A percentile compares a stretch with the other conserved stretches of the same genome.
Conservation (phyloP, 2,113 vertebrate species). For the Dromas ardeola region DNA sequence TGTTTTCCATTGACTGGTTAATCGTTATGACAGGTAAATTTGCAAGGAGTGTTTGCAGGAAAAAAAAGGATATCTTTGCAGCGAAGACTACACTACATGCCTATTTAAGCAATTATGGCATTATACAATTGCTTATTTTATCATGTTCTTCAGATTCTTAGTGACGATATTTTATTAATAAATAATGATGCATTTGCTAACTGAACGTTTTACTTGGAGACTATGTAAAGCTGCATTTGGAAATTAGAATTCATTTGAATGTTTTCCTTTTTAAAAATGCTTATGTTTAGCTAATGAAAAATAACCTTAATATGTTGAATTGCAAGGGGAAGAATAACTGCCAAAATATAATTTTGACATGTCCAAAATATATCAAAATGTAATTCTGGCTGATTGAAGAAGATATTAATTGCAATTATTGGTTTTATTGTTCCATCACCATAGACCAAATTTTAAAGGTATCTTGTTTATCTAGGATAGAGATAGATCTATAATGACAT, state of each 20-base stretch:
- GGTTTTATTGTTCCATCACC: background rate
- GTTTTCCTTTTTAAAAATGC: background rate
- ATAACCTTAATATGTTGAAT: background rate
- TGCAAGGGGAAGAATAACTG: background rate
- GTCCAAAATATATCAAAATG: background rate
- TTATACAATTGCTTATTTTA: background rate
- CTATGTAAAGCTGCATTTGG: background rate
- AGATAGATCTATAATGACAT: background rate
- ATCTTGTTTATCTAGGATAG: background rate
- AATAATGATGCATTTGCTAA: background rate
- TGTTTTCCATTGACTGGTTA: background rate
- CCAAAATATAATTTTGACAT: background rate
- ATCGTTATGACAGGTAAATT: slow-evolving; percentile 3
- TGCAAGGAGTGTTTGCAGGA: background rate
- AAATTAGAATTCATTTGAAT: background rate
- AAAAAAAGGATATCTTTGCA: background rate
- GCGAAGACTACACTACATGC: background rate
- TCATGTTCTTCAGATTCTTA: background rate
- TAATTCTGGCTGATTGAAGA: background rate
- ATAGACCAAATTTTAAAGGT: background rate
- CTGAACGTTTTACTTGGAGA: background rate
- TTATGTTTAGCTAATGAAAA: background rate
- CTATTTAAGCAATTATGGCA: background rate
- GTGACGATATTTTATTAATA: background rate
- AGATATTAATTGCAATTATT: background rate